These are phyloP conservation scores for Centropus bengalensis DNA, from an alignment of 2,113 vertebrate species.

Conservation along the genomic window DNA sequence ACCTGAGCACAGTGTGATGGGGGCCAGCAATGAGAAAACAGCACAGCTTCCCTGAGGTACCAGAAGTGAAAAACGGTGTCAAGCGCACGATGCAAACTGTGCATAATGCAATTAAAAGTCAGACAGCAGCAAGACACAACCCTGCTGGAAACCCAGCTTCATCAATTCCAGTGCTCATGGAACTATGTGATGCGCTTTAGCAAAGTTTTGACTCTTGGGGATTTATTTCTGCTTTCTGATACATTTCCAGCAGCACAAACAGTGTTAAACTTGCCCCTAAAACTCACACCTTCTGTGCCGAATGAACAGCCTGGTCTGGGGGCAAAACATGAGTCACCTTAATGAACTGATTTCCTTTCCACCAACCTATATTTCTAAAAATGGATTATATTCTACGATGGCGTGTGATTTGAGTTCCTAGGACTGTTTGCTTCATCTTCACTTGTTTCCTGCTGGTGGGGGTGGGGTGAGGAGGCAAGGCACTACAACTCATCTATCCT, in stretches of 20 bases:
- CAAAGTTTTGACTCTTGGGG: not conserved
- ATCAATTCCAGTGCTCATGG: fast-evolving
- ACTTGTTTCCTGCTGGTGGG: not conserved
- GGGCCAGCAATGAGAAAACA: fast-evolving
- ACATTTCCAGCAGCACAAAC: not conserved
- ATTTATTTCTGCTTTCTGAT: not conserved
- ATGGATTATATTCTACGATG: not conserved
- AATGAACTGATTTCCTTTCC: not conserved
- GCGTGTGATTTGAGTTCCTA: not conserved
- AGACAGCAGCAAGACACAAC: not conserved
- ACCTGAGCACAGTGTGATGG: fast-evolving
- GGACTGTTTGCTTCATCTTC: not conserved
- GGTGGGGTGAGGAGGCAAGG: not conserved
- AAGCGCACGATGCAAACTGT: not conserved
- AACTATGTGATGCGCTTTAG: not conserved
- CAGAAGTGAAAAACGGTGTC: fast-evolving
- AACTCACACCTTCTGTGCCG: not conserved
- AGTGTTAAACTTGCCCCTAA: not conserved
- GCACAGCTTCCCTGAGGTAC: not conserved
- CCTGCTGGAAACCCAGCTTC: not conserved
- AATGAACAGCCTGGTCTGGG: not conserved
- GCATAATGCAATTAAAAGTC: not conserved
- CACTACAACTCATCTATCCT: not conserved
- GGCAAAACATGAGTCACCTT: not conserved
- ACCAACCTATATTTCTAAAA: not conserved